Percentiles rank a stretch among this genome's conserved stretches.
These are phyloP conservation scores for Nephotettix cincticeps DNA, from an alignment of 1,140 invertebrate species.

Conservation along the genomic window DNA sequence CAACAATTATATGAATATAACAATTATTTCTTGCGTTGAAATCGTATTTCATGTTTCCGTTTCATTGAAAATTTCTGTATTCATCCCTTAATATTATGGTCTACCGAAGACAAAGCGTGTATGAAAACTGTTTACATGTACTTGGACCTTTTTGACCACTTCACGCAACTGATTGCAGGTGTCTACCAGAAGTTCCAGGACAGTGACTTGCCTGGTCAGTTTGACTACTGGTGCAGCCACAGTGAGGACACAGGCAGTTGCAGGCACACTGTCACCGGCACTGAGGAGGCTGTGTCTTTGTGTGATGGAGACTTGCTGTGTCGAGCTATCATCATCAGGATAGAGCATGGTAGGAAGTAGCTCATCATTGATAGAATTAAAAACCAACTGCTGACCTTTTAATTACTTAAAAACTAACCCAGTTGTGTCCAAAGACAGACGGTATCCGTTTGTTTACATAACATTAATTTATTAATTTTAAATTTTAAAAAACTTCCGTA, in stretches of 20 bases:
- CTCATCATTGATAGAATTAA: too few relatives aligned
- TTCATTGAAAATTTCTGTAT: background rate
- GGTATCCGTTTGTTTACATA: too few relatives aligned
- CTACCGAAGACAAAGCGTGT: background rate
- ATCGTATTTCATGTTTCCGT: background rate
- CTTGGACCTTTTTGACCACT: too few relatives aligned
- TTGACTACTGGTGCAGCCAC: slow-evolving; percentile 10
- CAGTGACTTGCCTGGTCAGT: slow-evolving; percentile 1
- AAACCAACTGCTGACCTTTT: too few relatives aligned
- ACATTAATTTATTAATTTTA: too few relatives aligned
- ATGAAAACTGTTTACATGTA: background rate
- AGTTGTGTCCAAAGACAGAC: too few relatives aligned
- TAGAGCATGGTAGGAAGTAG: background rate
- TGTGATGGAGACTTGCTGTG: slow-evolving; percentile 1
- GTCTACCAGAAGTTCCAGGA: background rate
- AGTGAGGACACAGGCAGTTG: background rate
- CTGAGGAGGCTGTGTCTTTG: background rate
- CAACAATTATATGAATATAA: too few relatives aligned
- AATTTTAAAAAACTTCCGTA: too few relatives aligned
- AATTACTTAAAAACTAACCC: too few relatives aligned
- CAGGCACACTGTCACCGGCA: background rate
- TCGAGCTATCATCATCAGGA: background rate
- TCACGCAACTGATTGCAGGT: background rate
- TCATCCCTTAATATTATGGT: background rate
- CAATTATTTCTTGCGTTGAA: too few relatives aligned